Conservation (phyloP, 2,888 invertebrate species). For the Arctia plantaginis region DNA sequence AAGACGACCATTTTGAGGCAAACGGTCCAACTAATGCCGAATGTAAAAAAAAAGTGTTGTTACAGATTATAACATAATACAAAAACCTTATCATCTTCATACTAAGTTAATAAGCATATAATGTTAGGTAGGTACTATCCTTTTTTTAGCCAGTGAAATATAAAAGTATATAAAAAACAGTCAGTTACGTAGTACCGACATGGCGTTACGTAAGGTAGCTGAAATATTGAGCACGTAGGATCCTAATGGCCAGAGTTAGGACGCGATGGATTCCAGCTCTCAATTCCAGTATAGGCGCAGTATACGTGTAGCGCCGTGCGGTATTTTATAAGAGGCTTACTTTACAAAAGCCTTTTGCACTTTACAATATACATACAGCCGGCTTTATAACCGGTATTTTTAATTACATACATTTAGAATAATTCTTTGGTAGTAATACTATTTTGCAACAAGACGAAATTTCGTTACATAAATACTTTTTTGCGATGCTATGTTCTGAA, state of each 20-base stretch:
- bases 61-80: no score
- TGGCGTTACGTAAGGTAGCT: constrained; percentile 39
- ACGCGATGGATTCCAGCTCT: constrained; percentile 52
- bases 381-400: neutral
- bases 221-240: constrained; percentile 61
- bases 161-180: neutral
- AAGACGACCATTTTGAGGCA: no score
- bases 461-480: neutral
- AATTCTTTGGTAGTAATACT: neutral
- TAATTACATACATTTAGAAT: neutral
- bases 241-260: constrained; percentile 58
- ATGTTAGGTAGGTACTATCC: neutral
- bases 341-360: neutral
- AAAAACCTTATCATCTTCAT: no score
- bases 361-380: neutral
- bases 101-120: neutral
- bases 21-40: no score
- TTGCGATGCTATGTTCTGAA: neutral
- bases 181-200: neutral
- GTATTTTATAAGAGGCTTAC: neutral
- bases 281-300: constrained; percentile 25
- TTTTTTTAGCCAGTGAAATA: neutral
- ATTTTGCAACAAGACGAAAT: neutral
- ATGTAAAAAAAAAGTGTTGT: no score
- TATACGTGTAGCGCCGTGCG: neutral